These are phyloP conservation scores for Strix uralensis DNA, from an alignment of 2,113 vertebrate genomes.

Conservation along the genomic window DNA sequence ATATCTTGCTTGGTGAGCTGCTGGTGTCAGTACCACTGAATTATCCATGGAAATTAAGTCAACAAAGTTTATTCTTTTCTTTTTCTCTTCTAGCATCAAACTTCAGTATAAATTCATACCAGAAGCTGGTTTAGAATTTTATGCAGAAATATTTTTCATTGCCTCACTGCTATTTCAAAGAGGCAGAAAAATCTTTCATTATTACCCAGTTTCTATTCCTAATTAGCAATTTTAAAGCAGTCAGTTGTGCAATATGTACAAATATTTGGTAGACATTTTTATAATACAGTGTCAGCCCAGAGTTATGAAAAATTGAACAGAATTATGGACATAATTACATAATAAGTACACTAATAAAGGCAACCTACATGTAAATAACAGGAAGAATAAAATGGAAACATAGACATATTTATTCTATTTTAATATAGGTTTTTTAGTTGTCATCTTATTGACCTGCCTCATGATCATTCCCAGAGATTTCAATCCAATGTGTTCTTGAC, in stretches of 20 bases:
- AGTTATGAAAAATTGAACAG: neutral
- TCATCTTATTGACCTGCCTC: neutral
- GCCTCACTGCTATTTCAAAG: neutral
- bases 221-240: neutral
- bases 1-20: neutral
- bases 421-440: neutral
- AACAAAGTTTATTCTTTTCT: neutral
- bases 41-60: slow-evolving; percentile 6
- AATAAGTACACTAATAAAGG: neutral
- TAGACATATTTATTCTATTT: neutral
- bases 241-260: neutral
- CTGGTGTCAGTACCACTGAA: slow-evolving; percentile 1
- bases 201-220: neutral
- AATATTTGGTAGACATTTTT: neutral
- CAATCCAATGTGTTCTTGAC: neutral
- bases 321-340: neutral
- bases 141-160: slow-evolving; percentile 3
- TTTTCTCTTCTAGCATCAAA: neutral
- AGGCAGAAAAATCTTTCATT: neutral
- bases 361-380: neutral
- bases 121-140: neutral
- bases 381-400: neutral
- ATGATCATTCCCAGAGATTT: neutral
- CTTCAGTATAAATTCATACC: neutral
- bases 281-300: neutral